These are phyloP conservation scores for Slavum lentiscoides DNA, from an alignment of 2,888 invertebrate genomes.

Conservation along the genomic window DNA sequence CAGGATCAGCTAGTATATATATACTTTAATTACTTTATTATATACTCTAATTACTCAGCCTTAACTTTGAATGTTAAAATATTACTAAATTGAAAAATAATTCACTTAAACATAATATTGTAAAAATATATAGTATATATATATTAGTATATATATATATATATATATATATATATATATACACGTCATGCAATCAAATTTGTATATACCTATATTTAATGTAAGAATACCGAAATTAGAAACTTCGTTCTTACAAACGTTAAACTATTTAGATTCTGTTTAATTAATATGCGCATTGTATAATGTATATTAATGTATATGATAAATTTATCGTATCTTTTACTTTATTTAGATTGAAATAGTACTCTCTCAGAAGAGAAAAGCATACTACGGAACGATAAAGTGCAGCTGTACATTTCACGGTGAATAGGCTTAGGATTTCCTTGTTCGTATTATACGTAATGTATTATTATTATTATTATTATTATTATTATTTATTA, in stretches of 20 bases:
- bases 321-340: not conserved
- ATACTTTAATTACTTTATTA: too few relatives aligned
- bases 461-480: not conserved
- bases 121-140: too few relatives aligned
- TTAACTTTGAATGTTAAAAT: too few relatives aligned
- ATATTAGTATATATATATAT: too few relatives aligned
- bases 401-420: conserved; percentile 26
- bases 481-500: too few relatives aligned
- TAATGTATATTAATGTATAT: not conserved
- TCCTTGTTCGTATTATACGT: conserved; percentile 10
- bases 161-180: too few relatives aligned
- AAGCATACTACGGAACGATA: conserved; percentile 29
- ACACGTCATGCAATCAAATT: too few relatives aligned
- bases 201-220: not conserved
- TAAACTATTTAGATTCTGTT: not conserved
- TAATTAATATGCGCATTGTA: not conserved
- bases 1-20: too few relatives aligned
- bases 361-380: conserved; percentile 17
- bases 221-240: not conserved
- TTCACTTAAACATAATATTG: too few relatives aligned
- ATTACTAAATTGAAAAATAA: too few relatives aligned
- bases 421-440: conserved; percentile 38
- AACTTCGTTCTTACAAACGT: too few relatives aligned
- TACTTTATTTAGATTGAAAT: not conserved
- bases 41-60: too few relatives aligned